A percentile compares a stretch with the other conserved stretches of the same genome.
Conservation (phyloP, 2,113 vertebrate genomes). For the Heterotilapia buettikoferi region DNA sequence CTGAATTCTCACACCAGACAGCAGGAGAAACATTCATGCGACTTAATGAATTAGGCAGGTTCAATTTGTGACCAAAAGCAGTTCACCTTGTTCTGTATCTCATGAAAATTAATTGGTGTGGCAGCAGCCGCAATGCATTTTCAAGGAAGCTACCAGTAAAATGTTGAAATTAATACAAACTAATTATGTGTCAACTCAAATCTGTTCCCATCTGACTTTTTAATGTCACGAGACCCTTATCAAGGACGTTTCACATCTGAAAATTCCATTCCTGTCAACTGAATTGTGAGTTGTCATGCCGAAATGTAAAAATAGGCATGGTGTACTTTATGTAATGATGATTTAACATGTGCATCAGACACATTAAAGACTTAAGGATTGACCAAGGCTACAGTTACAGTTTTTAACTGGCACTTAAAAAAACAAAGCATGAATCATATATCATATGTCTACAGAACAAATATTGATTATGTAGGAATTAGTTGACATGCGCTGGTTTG, state of each 20-base stretch:
- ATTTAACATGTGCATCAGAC: neutral
- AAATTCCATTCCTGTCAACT: neutral
- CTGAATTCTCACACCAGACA: neutral
- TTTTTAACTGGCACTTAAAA: neutral
- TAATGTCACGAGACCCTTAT: neutral
- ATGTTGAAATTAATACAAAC: neutral
- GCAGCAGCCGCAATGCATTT: neutral
- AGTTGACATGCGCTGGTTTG: neutral
- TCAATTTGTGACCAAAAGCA: neutral
- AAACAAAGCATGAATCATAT: neutral
- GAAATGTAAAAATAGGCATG: neutral
- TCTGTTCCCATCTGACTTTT: neutral
- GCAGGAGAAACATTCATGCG: neutral
- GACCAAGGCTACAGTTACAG: neutral
- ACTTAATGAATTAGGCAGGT: neutral
- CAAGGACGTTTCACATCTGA: neutral
- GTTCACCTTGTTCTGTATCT: neutral
- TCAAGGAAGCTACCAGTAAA: neutral
- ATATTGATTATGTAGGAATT: neutral
- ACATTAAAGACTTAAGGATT: neutral
- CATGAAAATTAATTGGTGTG: neutral
- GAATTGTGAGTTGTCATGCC: accelerated
- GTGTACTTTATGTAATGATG: neutral
- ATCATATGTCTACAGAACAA: neutral
- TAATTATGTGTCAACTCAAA: neutral